phyloP scores from a whole-genome alignment of 2,888 invertebrate species.

The Bibio marci region DNA sequence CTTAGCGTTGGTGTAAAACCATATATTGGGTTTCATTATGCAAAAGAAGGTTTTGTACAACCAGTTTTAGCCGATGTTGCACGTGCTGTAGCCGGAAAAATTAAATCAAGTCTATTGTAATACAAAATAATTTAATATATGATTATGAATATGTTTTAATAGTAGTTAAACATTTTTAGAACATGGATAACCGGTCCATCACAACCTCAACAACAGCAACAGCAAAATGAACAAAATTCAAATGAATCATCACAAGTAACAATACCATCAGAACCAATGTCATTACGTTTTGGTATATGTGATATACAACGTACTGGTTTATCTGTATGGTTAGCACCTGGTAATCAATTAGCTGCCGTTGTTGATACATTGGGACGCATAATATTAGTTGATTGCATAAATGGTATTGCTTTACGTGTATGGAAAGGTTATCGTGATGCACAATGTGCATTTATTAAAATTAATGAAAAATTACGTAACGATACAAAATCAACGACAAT shows the following conservation, averaged over 20 bases:
- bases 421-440: slow-evolving; percentile 96
- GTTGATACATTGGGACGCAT: slow-evolving; percentile 80
- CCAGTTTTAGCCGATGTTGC: slow-evolving; percentile 82
- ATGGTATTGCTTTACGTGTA: slow-evolving; percentile 63
- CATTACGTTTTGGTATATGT: slow-evolving; percentile 62
- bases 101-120: slow-evolving; percentile 53
- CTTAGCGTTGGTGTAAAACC: slow-evolving; percentile 67
- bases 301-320: slow-evolving; percentile 63
- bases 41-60: slow-evolving; percentile 69
- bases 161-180: too few species aligned
- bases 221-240: not conserved
- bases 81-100: slow-evolving; percentile 74
- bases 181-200: slow-evolving; percentile 37
- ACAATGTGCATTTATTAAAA: slow-evolving; percentile 84
- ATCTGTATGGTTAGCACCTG: slow-evolving; percentile 57
- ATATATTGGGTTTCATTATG: slow-evolving; percentile 77
- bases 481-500: slow-evolving; percentile 18
- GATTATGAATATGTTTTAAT: too few species aligned
- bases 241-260: slow-evolving; percentile 22
- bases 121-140: too few species aligned
- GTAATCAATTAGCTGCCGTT: slow-evolving; percentile 54
- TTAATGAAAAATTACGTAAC: slow-evolving; percentile 39
- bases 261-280: slow-evolving; percentile 43
- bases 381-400: slow-evolving; percentile 63
- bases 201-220: slow-evolving; percentile 15